Base-by-base conservation (phyloP, 2,888 invertebrate species). In the Leptogaster cylindrica region DNA sequence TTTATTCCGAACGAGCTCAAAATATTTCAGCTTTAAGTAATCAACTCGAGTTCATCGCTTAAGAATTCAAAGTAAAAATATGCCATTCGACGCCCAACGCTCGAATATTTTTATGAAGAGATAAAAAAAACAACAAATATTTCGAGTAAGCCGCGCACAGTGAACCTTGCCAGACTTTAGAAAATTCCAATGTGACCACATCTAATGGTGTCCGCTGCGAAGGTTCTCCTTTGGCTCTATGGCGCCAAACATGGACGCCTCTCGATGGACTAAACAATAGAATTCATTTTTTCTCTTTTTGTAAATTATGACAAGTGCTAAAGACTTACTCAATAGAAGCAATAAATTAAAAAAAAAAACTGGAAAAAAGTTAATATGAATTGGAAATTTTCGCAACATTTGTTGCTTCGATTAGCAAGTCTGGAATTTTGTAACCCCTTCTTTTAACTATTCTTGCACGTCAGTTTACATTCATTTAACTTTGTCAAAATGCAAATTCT, bases 1-100 rank as follows among this genome's bases (percentile, higher is more conserved):
- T 61, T 61, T 61, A 61, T 61, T 44, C 61, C 44, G 16, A 61
- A 61, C 44, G 44, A 44, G 44, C 44, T 44, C 44, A 44, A 61
- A 61, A 61, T 61, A 61, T 44, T 20, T 44, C 16, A 27, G 16
- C 44, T 36, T 18, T 36, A 55, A 55, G 39, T 55, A 61, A 61
- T 61, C 61, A 61, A 28, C 14, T 25, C 61, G 16, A 27, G 25
- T 23, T 55, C 23, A 55, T 55, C 55, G 55, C 14, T 55, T n/a
- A 55, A 55, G 55, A 55, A 55, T 55, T 55, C 31, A 55, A 55
- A 36, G 39, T 18, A 44, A 12, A 52, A 55, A 46, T 20, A 46
- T 20, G 46, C 55, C 55, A 25, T 36, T 55, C 55, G 20, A 55
- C 55, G 55, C 39, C 39, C 55, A 55, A 33, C 52, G 14, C n/a